A percentile compares a stretch with the other conserved stretches of the same genome.
These are phyloP conservation scores for Cassiopea andromeda DNA, from an alignment of 30 jellyfish, hydroid and myxozoan genomes.

Conservation along the genomic window DNA sequence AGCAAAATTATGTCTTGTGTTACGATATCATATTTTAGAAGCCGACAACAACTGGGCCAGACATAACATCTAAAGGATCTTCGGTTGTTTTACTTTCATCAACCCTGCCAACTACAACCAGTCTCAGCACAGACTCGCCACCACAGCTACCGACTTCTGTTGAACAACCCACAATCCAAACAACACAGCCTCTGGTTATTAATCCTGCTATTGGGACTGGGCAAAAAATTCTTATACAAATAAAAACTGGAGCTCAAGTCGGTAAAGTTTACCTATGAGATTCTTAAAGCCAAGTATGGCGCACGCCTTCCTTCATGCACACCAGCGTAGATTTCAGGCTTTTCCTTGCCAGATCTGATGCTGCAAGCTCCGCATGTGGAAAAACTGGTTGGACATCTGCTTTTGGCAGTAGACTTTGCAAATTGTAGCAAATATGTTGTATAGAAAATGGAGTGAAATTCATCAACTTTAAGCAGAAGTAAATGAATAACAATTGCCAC, in stretches of 20 bases:
- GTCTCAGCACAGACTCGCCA: not conserved
- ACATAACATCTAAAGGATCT: not conserved
- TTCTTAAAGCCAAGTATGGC: no score
- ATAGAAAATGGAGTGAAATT: no score
- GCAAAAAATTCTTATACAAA: slow-evolving; percentile 38
- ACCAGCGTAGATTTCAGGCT: no score
- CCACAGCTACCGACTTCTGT: slow-evolving; percentile 8
- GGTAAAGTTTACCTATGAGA: slow-evolving; percentile 2
- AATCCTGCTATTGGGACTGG: slow-evolving; percentile 37
- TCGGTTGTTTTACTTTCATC: not conserved
- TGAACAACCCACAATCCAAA: not conserved
- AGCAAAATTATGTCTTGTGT: not conserved
- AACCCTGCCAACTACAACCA: not conserved
- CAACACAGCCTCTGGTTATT: slow-evolving; percentile 34
- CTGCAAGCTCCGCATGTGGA: no score
- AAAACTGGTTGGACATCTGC: no score
- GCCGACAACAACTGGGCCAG: slow-evolving; percentile 17
- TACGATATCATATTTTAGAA: not conserved
- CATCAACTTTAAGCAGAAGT: no score
- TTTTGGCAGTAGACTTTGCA: no score
- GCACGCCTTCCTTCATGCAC: no score
- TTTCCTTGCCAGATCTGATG: no score
- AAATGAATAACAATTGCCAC: no score
- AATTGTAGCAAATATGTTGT: no score
- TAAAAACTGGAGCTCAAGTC: slow-evolving; percentile 34